A percentile compares a stretch with the other conserved stretches of the same genome.
phyloP scores from a whole-genome alignment of 2,888 invertebrate species.

The Leptura quadrifasciata region DNA sequence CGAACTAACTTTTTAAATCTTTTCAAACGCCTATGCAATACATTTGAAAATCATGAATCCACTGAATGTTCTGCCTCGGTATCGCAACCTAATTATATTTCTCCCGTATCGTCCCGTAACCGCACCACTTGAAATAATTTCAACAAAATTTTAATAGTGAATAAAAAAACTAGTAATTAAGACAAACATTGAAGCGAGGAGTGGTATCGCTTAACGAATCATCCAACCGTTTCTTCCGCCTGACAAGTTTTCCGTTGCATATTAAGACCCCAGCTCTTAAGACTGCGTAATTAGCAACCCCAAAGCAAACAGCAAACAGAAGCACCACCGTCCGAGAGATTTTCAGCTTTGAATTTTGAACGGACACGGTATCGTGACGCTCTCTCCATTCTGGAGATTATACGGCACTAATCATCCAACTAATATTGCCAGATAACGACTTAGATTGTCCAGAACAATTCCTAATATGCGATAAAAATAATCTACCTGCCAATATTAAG shows the following conservation, averaged over 20 bases:
- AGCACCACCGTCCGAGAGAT: conserved; percentile 59
- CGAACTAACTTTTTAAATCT: too few relatives aligned
- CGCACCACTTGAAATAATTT: neutral
- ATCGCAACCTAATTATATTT: conserved; percentile 1
- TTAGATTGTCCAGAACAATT: conserved; percentile 63
- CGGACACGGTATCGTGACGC: conserved; percentile 44
- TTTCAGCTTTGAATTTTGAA: conserved; percentile 34
- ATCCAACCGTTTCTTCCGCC: conserved; percentile 65
- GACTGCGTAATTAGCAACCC: conserved; percentile 70
- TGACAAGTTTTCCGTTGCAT: conserved; percentile 65
- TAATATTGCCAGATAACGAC: conserved; percentile 55
- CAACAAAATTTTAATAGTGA: conserved; percentile 8
- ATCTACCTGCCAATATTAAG: conserved; percentile 73
- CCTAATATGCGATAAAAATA: conserved; percentile 72
- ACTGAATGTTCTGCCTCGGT: neutral
- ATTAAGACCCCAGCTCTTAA: conserved; percentile 67
- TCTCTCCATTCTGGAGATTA: conserved; percentile 46
- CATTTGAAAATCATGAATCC: neutral
- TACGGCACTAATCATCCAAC: conserved; percentile 55
- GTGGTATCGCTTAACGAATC: conserved; percentile 62
- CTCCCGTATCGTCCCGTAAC: neutral
- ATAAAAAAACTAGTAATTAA: conserved; percentile 61
- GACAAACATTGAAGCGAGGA: conserved; percentile 60
- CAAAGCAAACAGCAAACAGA: conserved; percentile 65
- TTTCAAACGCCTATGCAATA: too few relatives aligned